Evolutionary conservation across 2,113 vertebrate genomes (phyloP), one percentile per base, ranked within the genome.

Genomic region (Cheilinus undulatus): DNA sequence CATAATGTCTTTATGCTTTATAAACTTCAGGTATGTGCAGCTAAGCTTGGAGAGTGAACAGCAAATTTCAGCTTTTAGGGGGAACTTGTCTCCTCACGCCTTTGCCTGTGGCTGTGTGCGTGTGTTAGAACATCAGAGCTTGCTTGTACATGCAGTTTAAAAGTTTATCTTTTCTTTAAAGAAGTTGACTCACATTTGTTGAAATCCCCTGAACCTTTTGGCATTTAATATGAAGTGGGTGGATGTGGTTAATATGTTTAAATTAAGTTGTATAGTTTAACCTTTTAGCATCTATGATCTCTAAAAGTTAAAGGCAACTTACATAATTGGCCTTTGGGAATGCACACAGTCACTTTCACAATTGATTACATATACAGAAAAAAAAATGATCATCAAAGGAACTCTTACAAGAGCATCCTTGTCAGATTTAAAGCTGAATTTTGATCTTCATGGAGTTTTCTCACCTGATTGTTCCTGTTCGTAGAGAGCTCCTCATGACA

Each of bases 151-250:
- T 50, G 66, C 52, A 43, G 36, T 54, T 27, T 46, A 14, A 45
- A 48, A 68, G 17, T 46, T 60, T 24, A 59, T 49, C 5, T 54
- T 42, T 72, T 58, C 20, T 59, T 83, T 22, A 48, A 0, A 66
- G 32, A 34, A 48, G 50, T n/a, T 80, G 72, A 76, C 63, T 76
- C 53, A 77, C n/a, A 59, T 81, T 58, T 69, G 20, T 79, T 50
- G 23, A 54, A 77, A 54, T 57, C 38, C n/a, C 9, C 54, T 42
- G 7, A 42, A 34, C 24, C 50, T 40, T 67, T 71, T 68, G 23
- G 22, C 54, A 56, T 58, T 68, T 70, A 20, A 17, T 19, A 2
- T 0, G 0, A 6, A 30, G 72, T 64, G 32, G 54, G 67, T 51
- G 40, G 67, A 64, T 19, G 22, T 30, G 11, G 65, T 71, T 46